A percentile compares a stretch with the other conserved stretches of the same genome.
These are phyloP conservation scores for Brachypteracias leptosomus DNA, from an alignment of 2,113 vertebrate genomes.

Conservation along the genomic window DNA sequence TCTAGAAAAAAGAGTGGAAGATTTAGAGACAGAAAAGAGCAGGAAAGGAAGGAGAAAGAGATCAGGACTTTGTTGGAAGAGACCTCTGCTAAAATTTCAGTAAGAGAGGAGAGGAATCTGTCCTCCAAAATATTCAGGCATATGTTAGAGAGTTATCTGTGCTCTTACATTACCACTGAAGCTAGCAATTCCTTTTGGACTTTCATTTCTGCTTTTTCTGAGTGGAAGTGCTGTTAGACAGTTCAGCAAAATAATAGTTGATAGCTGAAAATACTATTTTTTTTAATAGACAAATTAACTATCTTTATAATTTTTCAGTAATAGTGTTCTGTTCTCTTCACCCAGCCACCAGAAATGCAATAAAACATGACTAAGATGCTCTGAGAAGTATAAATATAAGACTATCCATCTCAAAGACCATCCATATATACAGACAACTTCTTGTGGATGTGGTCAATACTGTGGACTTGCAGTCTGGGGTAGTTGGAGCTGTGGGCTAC, in stretches of 20 bases:
- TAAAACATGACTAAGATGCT: background rate
- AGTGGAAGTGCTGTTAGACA: background rate
- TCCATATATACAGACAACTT: background rate
- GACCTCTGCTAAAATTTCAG: background rate
- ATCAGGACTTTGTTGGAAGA: background rate
- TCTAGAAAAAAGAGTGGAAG: background rate
- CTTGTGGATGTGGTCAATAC: background rate
- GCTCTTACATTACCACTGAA: background rate
- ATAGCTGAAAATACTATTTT: background rate
- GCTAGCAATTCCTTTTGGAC: background rate
- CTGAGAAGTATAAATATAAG: background rate
- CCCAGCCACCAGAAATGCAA: background rate
- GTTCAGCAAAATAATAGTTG: background rate
- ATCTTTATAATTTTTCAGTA: background rate
- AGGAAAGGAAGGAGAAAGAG: background rate
- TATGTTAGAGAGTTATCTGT: background rate
- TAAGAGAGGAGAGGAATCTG: background rate
- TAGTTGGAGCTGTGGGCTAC: fast-evolving
- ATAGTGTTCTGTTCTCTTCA: background rate
- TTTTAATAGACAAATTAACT: background rate
- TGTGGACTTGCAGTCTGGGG: fast-evolving
- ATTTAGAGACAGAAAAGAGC: background rate
- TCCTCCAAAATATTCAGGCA: background rate
- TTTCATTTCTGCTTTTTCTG: background rate
- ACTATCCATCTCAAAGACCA: background rate